Conservation (phyloP, 2,797 vertebrate species). For the Botia almorhae region DNA sequence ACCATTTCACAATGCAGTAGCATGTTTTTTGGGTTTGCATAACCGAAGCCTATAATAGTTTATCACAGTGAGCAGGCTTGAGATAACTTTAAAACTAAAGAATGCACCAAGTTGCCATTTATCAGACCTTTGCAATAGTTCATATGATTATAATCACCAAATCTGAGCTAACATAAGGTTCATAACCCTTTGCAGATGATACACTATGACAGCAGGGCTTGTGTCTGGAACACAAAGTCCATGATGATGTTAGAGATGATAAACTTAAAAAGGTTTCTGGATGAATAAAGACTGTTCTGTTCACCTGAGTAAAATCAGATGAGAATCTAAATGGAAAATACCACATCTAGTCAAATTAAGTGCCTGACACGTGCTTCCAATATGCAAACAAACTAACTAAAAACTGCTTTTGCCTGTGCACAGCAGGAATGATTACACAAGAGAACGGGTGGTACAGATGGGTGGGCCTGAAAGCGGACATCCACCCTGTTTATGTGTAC, state of each 20-base stretch:
- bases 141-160: neutral
- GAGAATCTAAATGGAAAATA: conserved; percentile 50
- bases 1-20: neutral
- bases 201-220: no score
- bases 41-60: neutral
- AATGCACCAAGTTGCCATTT: neutral
- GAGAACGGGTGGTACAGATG: conserved; percentile 36
- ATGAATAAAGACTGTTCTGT: neutral
- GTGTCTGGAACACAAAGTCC: no score
- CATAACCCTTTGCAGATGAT: no score
- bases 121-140: neutral
- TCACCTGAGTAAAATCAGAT: conserved; percentile 10
- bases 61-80: neutral
- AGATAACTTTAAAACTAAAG: neutral
- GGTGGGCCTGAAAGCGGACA: conserved; percentile 54
- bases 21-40: neutral
- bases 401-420: conserved; percentile 47
- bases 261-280: neutral
- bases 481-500: conserved; percentile 65
- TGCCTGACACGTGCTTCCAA: conserved; percentile 51
- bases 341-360: conserved; percentile 37
- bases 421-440: conserved; percentile 12
- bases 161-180: neutral
- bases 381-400: conserved; percentile 47
- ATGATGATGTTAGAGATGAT: neutral